Percentiles rank a stretch among this genome's conserved stretches.
Conservation (phyloP, 2,113 vertebrate species). For the Dryoscopus gambensis region DNA sequence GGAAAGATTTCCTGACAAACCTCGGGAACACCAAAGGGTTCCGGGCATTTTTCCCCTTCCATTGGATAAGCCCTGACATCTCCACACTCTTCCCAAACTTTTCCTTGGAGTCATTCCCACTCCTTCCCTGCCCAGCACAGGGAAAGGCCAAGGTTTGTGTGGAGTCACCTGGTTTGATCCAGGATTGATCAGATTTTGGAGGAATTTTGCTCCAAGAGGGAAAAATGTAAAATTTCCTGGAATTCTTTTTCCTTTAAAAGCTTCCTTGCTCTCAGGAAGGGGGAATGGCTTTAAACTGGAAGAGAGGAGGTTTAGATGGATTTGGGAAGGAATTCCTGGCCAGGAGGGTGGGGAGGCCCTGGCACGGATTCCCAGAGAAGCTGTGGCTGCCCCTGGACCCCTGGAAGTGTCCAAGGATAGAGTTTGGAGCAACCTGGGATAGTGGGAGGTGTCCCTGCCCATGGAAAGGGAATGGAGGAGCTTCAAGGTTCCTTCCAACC, state of each 20-base stretch:
- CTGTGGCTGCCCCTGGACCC: not conserved
- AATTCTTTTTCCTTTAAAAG: not conserved
- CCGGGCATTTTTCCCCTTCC: not conserved
- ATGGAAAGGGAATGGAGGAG: not conserved
- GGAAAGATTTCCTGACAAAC: slow-evolving; percentile 20
- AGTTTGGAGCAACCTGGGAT: not conserved
- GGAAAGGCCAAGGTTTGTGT: not conserved
- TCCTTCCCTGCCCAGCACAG: not conserved
- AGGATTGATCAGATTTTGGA: not conserved
- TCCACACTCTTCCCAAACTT: not conserved
- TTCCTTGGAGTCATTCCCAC: not conserved
- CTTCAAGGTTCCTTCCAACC: not conserved
- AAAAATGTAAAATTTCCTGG: fast-evolving
- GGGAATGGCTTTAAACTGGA: not conserved
- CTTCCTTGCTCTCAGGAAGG: not conserved
- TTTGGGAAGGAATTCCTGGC: not conserved
- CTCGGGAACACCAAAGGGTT: not conserved
- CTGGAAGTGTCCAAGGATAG: not conserved
- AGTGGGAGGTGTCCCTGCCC: not conserved
- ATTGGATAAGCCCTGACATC: not conserved
- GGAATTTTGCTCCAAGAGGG: not conserved
- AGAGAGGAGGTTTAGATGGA: not conserved
- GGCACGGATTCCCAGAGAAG: not conserved
- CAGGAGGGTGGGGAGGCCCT: not conserved
- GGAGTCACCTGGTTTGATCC: fast-evolving